Evolutionary conservation across 1,140 invertebrate genomes (phyloP).

Genomic region (Nephotettix cincticeps): DNA sequence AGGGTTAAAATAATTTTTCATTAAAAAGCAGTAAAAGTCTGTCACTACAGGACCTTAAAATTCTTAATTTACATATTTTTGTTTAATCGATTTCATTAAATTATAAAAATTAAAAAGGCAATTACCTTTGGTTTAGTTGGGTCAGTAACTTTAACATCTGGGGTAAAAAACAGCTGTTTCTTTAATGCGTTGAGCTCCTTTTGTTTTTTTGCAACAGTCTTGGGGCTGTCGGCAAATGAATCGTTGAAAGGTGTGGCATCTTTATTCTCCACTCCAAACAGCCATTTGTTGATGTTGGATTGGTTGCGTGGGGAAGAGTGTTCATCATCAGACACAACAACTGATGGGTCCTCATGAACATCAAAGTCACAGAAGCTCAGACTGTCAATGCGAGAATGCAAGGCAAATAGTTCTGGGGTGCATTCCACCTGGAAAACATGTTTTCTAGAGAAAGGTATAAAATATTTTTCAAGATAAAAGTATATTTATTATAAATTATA

Average conservation of each 20-base stretch:
- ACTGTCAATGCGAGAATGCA: constrained; percentile 11
- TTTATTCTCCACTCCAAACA: neutral
- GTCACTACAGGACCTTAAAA: too few species aligned
- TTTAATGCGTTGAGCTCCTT: constrained; percentile 5
- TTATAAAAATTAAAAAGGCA: too few species aligned
- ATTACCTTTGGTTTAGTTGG: neutral
- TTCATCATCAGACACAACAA: constrained; percentile 1
- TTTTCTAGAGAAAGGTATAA: too few species aligned
- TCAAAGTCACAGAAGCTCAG: constrained; percentile 8
- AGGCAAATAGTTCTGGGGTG: neutral
- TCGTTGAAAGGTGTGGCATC: neutral
- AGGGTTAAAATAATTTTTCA: too few species aligned
- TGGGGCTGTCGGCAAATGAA: constrained; percentile 2
- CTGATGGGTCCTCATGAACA: neutral
- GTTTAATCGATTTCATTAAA: too few species aligned
- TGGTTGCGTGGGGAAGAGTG: neutral
- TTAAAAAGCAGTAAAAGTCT: too few species aligned
- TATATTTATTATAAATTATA: too few species aligned
- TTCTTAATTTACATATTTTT: too few species aligned
- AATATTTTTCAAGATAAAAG: too few species aligned
- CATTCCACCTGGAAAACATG: neutral
- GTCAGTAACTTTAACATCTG: neutral
- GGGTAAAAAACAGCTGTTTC: constrained; percentile 11
- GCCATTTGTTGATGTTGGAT: neutral
- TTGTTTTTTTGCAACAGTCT: neutral